Conservation (phyloP, 2,888 invertebrate genomes). For the Hydrotaea cyrtoneurina region DNA sequence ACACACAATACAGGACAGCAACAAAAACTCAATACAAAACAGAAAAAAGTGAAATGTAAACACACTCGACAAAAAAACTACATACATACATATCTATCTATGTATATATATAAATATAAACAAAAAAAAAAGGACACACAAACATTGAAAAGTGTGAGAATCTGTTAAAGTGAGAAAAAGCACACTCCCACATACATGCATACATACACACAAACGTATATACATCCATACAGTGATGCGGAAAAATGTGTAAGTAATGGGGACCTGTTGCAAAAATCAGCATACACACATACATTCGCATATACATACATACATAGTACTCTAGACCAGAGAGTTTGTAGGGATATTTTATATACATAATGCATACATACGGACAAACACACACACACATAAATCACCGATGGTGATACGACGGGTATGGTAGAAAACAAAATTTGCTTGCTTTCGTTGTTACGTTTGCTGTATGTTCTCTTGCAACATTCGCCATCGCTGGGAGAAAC, state of each 20-base stretch:
- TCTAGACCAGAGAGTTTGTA: constrained; percentile 5
- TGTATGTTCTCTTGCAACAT: neutral
- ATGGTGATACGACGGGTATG: neutral
- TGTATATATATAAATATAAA: too few species aligned
- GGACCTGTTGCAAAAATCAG: constrained; percentile 64
- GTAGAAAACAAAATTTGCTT: constrained; percentile 3
- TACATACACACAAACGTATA: neutral
- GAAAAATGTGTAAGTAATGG: constrained; percentile 32
- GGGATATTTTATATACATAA: neutral
- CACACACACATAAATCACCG: neutral
- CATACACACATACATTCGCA: constrained; percentile 15
- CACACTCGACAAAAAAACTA: constrained; percentile 53
- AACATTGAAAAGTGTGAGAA: neutral
- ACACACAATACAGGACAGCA: neutral
- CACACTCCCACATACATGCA: neutral
- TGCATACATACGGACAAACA: neutral
- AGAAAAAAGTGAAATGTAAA: constrained; percentile 57
- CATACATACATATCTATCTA: neutral
- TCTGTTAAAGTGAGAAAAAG: neutral
- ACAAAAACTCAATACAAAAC: constrained; percentile 37
- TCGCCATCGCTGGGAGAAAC: neutral
- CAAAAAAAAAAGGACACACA: neutral
- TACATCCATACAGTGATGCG: neutral
- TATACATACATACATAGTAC: neutral
- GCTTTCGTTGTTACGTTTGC: constrained; percentile 3